Evolutionary conservation across 2,888 invertebrate species (phyloP).

Genomic region (Scaptomyza tumidula): DNA sequence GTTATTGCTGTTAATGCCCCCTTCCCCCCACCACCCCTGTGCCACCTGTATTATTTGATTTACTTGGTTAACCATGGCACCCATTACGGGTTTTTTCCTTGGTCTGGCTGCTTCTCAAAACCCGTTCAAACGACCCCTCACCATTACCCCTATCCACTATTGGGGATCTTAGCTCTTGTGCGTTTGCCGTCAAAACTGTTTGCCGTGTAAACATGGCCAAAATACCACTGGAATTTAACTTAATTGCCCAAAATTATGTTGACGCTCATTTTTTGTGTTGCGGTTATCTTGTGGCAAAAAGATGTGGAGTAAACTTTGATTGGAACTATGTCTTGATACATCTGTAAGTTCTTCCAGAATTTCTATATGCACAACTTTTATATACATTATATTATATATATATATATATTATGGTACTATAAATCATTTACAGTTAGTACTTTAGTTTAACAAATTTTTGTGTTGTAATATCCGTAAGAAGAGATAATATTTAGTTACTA

Average conservation of each 20-base stretch:
- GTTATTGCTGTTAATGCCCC: conserved; percentile 1
- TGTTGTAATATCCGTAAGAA: too few relatives aligned
- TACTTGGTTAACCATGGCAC: conserved; percentile 53
- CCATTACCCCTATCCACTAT: not conserved
- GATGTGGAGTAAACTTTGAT: not conserved
- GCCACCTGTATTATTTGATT: conserved; percentile 57
- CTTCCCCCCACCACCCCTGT: not conserved
- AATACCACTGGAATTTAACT: conserved; percentile 58
- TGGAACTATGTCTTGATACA: too few relatives aligned
- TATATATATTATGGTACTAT: too few relatives aligned
- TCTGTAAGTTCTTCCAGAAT: too few relatives aligned
- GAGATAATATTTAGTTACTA: too few relatives aligned
- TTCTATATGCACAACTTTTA: too few relatives aligned
- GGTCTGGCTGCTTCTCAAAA: not conserved
- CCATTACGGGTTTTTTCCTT: conserved; percentile 7
- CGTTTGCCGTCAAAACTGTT: conserved; percentile 32
- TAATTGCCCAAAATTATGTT: conserved; percentile 62
- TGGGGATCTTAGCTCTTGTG: conserved; percentile 11
- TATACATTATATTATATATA: too few relatives aligned
- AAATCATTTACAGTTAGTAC: too few relatives aligned
- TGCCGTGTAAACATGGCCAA: conserved; percentile 59
- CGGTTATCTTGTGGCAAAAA: not conserved
- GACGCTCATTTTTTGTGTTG: conserved; percentile 11
- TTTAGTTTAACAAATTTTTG: too few relatives aligned
- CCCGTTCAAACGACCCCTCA: not conserved